Percentiles rank a stretch among this genome's conserved stretches.
Evolutionary conservation across 2,113 vertebrate species (phyloP).

Genomic region (Poicephalus gulielmi): DNA sequence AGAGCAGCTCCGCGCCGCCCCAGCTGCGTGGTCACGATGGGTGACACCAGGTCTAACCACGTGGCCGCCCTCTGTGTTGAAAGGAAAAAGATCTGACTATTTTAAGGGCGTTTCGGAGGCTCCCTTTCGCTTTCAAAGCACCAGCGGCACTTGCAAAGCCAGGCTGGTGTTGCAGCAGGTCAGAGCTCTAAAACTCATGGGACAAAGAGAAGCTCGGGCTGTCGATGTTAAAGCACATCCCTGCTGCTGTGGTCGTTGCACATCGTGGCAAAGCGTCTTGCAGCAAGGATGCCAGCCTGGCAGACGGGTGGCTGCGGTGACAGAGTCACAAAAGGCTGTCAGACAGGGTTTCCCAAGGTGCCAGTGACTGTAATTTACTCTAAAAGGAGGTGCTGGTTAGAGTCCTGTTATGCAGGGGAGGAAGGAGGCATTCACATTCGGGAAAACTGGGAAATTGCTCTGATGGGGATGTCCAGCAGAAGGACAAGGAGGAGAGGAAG

Average conservation of each 20-base stretch:
- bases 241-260: not conserved
- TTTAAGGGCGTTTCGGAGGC: slow-evolving; percentile 62
- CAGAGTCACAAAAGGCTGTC: not conserved
- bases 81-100: slow-evolving; percentile 12
- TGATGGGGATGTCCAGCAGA: not conserved
- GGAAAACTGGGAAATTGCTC: not conserved
- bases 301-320: fast-evolving
- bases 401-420: fast-evolving
- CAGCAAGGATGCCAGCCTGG: not conserved
- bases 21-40: slow-evolving; percentile 20
- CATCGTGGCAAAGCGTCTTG: not conserved
- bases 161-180: fast-evolving
- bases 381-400: not conserved
- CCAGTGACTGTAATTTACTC: fast-evolving
- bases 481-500: not conserved
- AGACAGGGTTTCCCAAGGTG: not conserved
- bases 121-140: slow-evolving; percentile 52
- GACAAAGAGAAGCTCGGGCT: not conserved
- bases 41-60: slow-evolving; percentile 46
- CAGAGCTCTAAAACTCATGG: not conserved
- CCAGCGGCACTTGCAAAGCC: fast-evolving
- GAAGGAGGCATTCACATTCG: not conserved
- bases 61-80: not conserved
- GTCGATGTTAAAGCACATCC: not conserved
- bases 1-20: not conserved